Conservation (phyloP, 1,140 invertebrate genomes). For the Aporrectodea caliginosa region DNA sequence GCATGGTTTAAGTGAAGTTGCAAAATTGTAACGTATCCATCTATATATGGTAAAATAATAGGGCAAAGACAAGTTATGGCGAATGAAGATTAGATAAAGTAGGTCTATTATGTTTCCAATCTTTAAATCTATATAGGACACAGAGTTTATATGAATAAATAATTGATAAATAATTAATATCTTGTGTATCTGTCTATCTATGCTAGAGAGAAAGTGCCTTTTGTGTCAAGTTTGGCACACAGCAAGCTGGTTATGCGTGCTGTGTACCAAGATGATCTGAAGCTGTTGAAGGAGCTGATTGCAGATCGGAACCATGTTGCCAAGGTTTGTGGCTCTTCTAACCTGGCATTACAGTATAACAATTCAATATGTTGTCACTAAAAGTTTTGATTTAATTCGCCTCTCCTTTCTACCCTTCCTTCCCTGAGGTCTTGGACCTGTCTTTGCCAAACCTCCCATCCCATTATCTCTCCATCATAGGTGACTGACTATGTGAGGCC, state of each 20-base stretch:
- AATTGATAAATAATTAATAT: not conserved
- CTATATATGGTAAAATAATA: not conserved
- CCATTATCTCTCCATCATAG: too few relatives aligned
- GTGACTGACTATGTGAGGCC: too few relatives aligned
- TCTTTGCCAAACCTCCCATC: too few relatives aligned
- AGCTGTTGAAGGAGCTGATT: constrained; percentile 47
- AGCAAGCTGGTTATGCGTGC: constrained; percentile 56
- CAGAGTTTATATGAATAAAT: not conserved
- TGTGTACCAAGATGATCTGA: constrained; percentile 48
- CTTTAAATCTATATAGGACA: not conserved
- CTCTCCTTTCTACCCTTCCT: too few relatives aligned
- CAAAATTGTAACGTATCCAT: not conserved
- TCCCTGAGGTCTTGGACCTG: too few relatives aligned
- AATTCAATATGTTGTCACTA: too few relatives aligned
- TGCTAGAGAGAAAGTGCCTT: constrained; percentile 51
- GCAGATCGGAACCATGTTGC: constrained; percentile 50
- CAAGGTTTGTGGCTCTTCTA: too few relatives aligned
- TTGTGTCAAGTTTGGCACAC: constrained; percentile 55
- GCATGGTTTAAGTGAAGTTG: not conserved
- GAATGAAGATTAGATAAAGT: not conserved
- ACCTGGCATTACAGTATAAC: too few relatives aligned
- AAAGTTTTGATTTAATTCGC: too few relatives aligned
- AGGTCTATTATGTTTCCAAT: not conserved
- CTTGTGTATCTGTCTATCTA: constrained; percentile 17
- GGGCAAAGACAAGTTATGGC: not conserved